Conservation (phyloP, 2,797 vertebrate genomes). For the Pseudopleuronectes americanus region DNA sequence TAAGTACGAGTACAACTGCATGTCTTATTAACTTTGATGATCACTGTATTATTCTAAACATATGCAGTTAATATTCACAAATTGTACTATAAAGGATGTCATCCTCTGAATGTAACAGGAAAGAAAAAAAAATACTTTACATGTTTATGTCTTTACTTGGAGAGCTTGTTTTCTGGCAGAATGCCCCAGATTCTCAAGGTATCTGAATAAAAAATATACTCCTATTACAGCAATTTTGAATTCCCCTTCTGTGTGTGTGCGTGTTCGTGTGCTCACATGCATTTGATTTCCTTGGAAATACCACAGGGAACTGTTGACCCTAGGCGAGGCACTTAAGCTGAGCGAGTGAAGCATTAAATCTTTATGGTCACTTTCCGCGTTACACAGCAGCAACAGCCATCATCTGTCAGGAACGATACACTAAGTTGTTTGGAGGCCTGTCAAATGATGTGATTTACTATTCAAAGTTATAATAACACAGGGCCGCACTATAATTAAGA, state of each 20-base stretch:
- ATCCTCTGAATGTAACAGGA: background rate
- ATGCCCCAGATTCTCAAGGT: constrained; percentile 19
- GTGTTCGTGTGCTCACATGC: background rate
- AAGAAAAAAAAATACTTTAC: background rate
- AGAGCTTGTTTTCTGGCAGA: constrained; percentile 10
- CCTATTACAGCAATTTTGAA: constrained; percentile 6
- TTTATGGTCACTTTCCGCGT: constrained; percentile 75
- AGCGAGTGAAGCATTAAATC: constrained; percentile 73
- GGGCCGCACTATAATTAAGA: constrained; percentile 35
- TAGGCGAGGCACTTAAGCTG: constrained; percentile 67
- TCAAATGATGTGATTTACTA: constrained; percentile 52
- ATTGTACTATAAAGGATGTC: background rate
- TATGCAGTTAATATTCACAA: background rate
- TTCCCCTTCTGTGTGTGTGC: constrained; percentile 4
- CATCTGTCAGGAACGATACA: constrained; percentile 64
- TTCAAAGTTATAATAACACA: constrained; percentile 49
- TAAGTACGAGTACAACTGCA: background rate
- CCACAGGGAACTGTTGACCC: constrained; percentile 73
- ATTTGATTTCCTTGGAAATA: constrained; percentile 62
- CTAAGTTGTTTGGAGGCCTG: constrained; percentile 62
- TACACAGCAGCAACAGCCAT: constrained; percentile 60
- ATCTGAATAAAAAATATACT: constrained; percentile 29
- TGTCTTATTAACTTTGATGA: background rate
- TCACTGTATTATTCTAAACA: background rate
- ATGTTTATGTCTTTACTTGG: constrained; percentile 3